phyloP scores from a whole-genome alignment of 2,797 vertebrate genomes.

The Ibycter americanus region DNA sequence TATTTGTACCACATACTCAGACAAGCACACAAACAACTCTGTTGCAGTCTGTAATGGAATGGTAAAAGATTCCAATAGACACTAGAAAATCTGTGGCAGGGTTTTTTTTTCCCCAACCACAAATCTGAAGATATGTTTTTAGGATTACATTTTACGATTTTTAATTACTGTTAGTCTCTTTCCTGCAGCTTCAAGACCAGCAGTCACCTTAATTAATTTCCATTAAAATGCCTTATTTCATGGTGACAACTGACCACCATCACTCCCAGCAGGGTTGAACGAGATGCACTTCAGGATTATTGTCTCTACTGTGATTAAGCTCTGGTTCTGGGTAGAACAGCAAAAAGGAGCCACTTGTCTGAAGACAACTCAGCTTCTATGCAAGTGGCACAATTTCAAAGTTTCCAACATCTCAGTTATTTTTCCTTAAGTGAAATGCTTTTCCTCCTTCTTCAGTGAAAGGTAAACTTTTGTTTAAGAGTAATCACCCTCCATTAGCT shows the following conservation, averaged over 20 bases:
- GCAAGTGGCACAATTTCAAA: neutral
- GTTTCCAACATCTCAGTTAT: neutral
- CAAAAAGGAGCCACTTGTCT: neutral
- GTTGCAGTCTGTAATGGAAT: neutral
- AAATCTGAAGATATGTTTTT: neutral
- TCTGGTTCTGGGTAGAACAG: neutral
- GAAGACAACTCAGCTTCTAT: neutral
- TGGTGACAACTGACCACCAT: no score
- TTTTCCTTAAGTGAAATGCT: neutral
- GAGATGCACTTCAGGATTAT: neutral
- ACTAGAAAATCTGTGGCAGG: neutral
- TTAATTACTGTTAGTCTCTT: neutral
- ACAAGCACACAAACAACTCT: neutral
- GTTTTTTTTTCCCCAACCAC: fast-evolving
- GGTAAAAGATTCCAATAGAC: fast-evolving
- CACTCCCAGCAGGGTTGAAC: neutral
- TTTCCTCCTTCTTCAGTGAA: neutral
- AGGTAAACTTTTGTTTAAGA: neutral
- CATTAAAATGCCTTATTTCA: neutral
- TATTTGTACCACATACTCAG: neutral
- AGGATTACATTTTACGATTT: neutral
- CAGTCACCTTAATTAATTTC: neutral
- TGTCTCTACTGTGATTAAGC: neutral
- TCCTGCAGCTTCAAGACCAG: neutral
- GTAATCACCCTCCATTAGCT: fast-evolving